Evolutionary conservation across 35 echinoderm and acorn worm species (phyloP), one percentile per base, ranked within the genome.

Genomic region (Anneissia japonica): DNA sequence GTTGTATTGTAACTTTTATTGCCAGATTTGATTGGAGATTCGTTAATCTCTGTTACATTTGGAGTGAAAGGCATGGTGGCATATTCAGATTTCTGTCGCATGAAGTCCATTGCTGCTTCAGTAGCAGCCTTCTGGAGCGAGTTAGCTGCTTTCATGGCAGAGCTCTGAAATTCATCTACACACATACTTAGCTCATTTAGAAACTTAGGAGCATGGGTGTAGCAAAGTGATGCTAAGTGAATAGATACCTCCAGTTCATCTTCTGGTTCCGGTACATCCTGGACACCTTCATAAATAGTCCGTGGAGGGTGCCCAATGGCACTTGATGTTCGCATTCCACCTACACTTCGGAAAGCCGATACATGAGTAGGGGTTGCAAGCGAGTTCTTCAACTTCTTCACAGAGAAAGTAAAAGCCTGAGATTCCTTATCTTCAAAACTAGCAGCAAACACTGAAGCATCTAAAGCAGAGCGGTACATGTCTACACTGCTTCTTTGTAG

Each of bases 151-250:
- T 85, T 39, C 11, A 87, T 73, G 17, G 89, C 84, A 34, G 91
- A 94, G 77, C 89, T 94, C 19, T 98, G 91, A 74, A 98, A 98
- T 74, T 98, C 95, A 81, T 93, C 86, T 30, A 93, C 76, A 46
- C 91, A 91, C 32, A 82, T 87, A 45, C 92, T 86, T 21, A 98
- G 31, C 29, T 90, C 95, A 12, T 91, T 72, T 3, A 98, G 81
- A 72, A 98, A 94, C 14, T 92, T 83, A 30, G 95, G 95, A 4
- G 93, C 91, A 40, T 98, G 95, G 39, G 89, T 98, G 83, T 98
- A 98, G 30, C 83, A 89, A 1, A 94, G 83, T 0, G 95, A 98
- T 21, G 95, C 95, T 30, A 93, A 39, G 21, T 88, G 95, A 21
- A 81, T 14, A 39, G 35, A 23, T 9, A 81, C n/a, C 40, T 81